Evolutionary conservation across 2,797 vertebrate species (phyloP).

Genomic region (Notolepis coatsorum): DNA sequence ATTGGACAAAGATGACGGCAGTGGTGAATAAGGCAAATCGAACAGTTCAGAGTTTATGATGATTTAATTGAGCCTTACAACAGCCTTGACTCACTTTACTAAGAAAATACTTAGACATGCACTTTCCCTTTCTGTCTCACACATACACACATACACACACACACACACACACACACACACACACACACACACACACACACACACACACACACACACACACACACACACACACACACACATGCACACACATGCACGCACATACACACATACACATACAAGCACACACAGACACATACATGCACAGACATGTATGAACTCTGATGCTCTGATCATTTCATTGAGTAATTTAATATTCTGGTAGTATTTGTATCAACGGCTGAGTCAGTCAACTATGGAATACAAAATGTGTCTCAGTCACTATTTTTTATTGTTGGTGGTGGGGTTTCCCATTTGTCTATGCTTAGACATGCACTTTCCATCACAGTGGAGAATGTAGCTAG

Average conservation of each 20-base stretch:
- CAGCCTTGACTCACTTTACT: too few relatives aligned
- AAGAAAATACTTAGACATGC: too few relatives aligned
- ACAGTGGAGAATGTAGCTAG: too few relatives aligned
- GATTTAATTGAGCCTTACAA: too few relatives aligned
- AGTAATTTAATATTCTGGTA: neutral
- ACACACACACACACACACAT: neutral
- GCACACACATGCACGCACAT: neutral
- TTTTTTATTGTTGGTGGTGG: too few relatives aligned
- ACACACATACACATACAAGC: neutral
- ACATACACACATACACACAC: neutral
- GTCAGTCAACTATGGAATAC: too few relatives aligned
- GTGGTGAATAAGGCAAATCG: neutral
- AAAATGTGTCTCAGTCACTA: too few relatives aligned
- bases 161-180: neutral
- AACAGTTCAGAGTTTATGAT: neutral
- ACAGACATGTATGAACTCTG: neutral
- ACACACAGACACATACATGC: neutral
- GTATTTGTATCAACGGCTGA: too few relatives aligned
- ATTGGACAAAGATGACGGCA: neutral
- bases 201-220: neutral
- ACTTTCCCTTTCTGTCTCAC: too few relatives aligned
- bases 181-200: neutral
- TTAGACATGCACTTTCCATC: too few relatives aligned
- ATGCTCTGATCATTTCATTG: neutral
- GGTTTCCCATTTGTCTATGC: too few relatives aligned